Evolutionary conservation across 2,113 vertebrate genomes (phyloP).

Genomic region (Opisthocomus hoazin): DNA sequence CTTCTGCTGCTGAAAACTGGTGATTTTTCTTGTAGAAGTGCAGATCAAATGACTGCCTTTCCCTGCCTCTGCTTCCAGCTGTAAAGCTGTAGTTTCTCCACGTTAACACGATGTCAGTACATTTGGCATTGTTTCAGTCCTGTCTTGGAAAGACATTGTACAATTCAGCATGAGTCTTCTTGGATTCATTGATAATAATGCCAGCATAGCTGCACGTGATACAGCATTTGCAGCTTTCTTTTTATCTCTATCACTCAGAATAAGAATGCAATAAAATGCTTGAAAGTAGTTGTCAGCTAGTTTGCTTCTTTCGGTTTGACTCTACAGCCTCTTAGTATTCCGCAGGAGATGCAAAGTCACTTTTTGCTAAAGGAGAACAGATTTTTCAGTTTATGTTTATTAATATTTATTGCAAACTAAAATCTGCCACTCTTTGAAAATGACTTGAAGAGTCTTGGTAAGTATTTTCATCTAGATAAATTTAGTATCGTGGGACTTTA

Average conservation of each 20-base stretch:
- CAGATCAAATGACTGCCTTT: background rate
- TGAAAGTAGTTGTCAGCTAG: background rate
- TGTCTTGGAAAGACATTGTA: background rate
- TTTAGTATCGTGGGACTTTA: background rate
- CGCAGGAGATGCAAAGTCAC: background rate
- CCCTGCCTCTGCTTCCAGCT: background rate
- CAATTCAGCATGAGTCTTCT: background rate
- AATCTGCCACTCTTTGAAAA: background rate
- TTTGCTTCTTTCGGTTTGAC: background rate
- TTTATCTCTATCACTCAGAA: background rate
- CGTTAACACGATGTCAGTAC: background rate
- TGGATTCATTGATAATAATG: background rate
- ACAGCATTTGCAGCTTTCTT: background rate
- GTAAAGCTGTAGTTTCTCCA: background rate
- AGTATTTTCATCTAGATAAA: background rate
- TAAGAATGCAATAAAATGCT: background rate
- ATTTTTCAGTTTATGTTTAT: background rate
- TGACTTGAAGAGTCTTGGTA: background rate
- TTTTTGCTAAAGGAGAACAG: background rate
- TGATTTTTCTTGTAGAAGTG: background rate
- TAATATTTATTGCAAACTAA: background rate
- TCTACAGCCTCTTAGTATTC: background rate
- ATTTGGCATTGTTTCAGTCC: background rate
- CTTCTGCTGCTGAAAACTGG: background rate
- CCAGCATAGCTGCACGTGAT: background rate